Evolutionary conservation across 2,888 invertebrate genomes (phyloP).

Genomic region (Cataglyphis cursor): DNA sequence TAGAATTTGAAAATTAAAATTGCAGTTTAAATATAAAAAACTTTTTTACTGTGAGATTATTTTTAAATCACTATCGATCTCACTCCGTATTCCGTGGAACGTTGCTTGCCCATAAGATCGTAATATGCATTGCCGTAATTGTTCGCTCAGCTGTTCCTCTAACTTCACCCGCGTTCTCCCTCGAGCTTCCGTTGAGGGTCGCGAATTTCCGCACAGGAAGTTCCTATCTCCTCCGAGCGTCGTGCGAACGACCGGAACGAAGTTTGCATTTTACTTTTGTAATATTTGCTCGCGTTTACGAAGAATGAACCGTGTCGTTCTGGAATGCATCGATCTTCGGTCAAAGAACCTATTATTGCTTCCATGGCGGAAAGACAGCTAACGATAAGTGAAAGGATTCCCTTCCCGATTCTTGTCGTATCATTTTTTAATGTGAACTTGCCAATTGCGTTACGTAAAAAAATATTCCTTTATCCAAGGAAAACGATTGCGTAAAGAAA

Average conservation of each 20-base stretch:
- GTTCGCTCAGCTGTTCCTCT: constrained; percentile 38
- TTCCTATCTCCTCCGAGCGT: constrained; percentile 42
- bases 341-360: constrained; percentile 29
- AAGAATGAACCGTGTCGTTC: not conserved
- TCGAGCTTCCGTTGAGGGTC: constrained; percentile 66
- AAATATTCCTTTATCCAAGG: not conserved
- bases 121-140: constrained; percentile 25
- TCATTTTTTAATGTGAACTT: constrained; percentile 7
- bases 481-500: not conserved
- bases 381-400: constrained; percentile 15
- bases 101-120: not conserved
- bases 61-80: not conserved
- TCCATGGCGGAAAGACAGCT: constrained; percentile 36
- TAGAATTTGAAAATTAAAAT: not conserved
- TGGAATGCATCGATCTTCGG: not conserved
- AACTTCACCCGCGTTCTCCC: constrained; percentile 64
- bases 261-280: not conserved
- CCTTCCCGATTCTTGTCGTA: not conserved
- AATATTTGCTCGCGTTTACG: not conserved
- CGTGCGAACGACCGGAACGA: constrained; percentile 53
- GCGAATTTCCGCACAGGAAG: constrained; percentile 70
- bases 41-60: not conserved
- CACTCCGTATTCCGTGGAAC: not conserved
- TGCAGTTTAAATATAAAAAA: not conserved
- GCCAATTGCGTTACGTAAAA: not conserved